A percentile compares a stretch with the other conserved stretches of the same genome.
These are phyloP conservation scores for Phycodurus eques DNA, from an alignment of 2,113 vertebrate genomes.

Conservation along the genomic window DNA sequence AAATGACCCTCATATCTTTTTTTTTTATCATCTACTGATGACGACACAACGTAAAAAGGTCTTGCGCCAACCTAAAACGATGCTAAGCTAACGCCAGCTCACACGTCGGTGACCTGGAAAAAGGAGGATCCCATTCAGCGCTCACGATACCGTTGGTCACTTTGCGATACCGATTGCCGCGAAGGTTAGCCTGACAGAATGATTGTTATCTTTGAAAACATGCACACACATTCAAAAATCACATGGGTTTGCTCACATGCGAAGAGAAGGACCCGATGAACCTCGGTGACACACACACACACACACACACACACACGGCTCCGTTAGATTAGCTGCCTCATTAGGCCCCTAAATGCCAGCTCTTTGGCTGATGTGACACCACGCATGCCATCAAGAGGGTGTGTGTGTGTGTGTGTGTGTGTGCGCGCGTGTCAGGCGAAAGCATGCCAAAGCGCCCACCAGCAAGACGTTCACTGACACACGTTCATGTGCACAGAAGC, in stretches of 20 bases:
- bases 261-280: conserved; percentile 11
- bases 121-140: not conserved
- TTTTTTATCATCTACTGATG: too few species aligned
- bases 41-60: too few species aligned
- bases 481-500: not conserved
- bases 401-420: conserved; percentile 13
- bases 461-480: conserved; percentile 1
- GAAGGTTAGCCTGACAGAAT: not conserved
- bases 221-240: conserved; percentile 5
- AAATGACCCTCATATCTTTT: too few species aligned
- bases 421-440: conserved; percentile 1
- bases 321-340: conserved; percentile 50
- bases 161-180: too few species aligned
- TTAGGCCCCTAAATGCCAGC: conserved; percentile 62
- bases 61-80: too few species aligned
- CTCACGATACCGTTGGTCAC: not conserved
- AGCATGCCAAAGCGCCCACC: not conserved
- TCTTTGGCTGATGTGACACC: conserved; percentile 65
- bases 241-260: conserved; percentile 3
- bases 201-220: not conserved
- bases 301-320: conserved; percentile 28
- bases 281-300: conserved; percentile 5
- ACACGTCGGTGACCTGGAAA: not conserved
- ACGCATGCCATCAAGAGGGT: conserved; percentile 10
- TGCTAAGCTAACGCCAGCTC: not conserved